Conservation (phyloP, 2,113 vertebrate species). For the Callocephalon fimbriatum region DNA sequence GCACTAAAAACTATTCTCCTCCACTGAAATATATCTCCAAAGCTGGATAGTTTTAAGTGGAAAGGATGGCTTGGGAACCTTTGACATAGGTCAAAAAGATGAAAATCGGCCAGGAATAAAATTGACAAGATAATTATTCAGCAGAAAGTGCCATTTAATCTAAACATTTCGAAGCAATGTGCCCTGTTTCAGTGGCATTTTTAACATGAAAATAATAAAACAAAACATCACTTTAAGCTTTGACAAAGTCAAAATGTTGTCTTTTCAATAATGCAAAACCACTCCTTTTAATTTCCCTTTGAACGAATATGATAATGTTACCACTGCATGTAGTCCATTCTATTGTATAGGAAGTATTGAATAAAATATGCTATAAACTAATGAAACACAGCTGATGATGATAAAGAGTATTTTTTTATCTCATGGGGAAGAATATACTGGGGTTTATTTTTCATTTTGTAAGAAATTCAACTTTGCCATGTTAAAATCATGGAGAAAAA, state of each 20-base stretch:
- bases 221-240: neutral
- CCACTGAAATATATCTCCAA: neutral
- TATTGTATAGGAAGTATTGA: neutral
- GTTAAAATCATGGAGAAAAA: neutral
- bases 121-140: neutral
- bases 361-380: neutral
- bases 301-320: neutral
- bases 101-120: neutral
- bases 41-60: neutral
- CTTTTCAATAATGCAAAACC: neutral
- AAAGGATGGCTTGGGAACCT: neutral
- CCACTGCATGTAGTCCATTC: neutral
- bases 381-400: neutral
- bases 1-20: neutral
- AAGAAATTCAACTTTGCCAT: neutral
- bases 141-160: slow-evolving; percentile 3
- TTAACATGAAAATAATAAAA: slow-evolving; percentile 34
- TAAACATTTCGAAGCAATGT: slow-evolving; percentile 1
- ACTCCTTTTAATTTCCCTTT: neutral
- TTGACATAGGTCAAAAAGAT: neutral
- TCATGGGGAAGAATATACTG: neutral
- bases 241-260: slow-evolving; percentile 38
- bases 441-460: neutral
- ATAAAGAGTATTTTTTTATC: neutral
- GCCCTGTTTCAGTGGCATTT: neutral